Conservation (phyloP, 2,797 vertebrate genomes). For the Pitangus sulphuratus region DNA sequence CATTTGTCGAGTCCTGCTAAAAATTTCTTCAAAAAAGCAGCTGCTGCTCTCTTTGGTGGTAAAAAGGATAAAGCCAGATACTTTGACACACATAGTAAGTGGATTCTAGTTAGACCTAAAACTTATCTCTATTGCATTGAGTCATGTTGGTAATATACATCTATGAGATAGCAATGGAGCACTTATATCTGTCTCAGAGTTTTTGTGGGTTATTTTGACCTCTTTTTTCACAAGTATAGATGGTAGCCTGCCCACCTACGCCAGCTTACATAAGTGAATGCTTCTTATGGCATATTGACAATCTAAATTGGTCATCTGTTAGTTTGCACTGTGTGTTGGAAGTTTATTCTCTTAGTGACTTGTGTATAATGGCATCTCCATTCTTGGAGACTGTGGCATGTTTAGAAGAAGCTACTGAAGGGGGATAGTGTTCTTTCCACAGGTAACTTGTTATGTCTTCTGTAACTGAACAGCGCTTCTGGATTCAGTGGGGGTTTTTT, state of each 20-base stretch:
- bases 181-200: not conserved
- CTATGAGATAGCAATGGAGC: not conserved
- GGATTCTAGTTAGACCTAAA: not conserved
- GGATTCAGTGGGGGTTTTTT: not conserved
- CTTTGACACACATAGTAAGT: conserved; percentile 93
- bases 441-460: not conserved
- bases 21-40: conserved; percentile 98
- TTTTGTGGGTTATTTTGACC: not conserved
- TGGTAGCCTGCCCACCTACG: not conserved
- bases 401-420: not conserved
- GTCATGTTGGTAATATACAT: not conserved
- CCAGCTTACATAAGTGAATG: not conserved
- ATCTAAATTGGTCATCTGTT: not conserved
- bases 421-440: not conserved
- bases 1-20: conserved; percentile 96
- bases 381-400: not conserved
- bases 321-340: not conserved
- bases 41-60: conserved; percentile 95
- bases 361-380: not conserved
- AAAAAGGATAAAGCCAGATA: conserved; percentile 97
- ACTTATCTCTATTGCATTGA: not conserved
- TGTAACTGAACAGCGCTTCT: not conserved
- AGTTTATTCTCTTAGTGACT: not conserved
- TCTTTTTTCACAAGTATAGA: not conserved
- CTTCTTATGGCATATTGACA: not conserved